These are phyloP conservation scores for Heterodera schachtii DNA, from an alignment of 1,140 invertebrate species.

Conservation along the genomic window DNA sequence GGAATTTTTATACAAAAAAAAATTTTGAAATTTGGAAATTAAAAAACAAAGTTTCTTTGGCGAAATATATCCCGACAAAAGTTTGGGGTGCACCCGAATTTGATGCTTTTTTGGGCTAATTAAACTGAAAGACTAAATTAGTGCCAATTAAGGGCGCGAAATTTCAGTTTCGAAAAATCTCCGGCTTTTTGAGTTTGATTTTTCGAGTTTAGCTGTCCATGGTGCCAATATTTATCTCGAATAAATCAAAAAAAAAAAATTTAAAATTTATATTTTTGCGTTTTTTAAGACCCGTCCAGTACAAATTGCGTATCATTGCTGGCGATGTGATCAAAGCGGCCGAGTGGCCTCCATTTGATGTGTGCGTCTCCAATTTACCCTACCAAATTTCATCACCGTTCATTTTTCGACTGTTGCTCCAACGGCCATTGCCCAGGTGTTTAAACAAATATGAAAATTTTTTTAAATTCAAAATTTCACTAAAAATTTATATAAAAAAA, in stretches of 20 bases:
- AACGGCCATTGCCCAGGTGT: slow-evolving; percentile 72
- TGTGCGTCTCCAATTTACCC: slow-evolving; percentile 99
- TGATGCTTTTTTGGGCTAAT: no score
- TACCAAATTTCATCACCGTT: slow-evolving; percentile 97
- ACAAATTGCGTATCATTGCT: slow-evolving; percentile 81
- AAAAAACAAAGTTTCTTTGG: background rate
- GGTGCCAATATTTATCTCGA: no score
- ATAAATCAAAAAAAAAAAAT: background rate
- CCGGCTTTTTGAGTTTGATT: no score
- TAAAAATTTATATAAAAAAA: no score
- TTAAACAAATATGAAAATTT: background rate
- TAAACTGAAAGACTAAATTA: no score
- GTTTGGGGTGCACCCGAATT: background rate
- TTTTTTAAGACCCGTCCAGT: slow-evolving; percentile 73
- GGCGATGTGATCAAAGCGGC: slow-evolving; percentile 82
- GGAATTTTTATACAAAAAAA: no score
- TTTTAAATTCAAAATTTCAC: slow-evolving; percentile 63
- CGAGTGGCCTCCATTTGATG: slow-evolving; percentile 95
- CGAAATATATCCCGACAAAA: background rate
- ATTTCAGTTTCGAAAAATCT: no score
- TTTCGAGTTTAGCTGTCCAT: no score
- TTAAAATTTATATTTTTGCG: slow-evolving; percentile 54
- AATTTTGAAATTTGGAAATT: no score
- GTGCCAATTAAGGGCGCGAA: no score
- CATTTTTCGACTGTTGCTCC: slow-evolving; percentile 93